Conservation (phyloP, 2,888 invertebrate species). For the Philopedon plagiatum region DNA sequence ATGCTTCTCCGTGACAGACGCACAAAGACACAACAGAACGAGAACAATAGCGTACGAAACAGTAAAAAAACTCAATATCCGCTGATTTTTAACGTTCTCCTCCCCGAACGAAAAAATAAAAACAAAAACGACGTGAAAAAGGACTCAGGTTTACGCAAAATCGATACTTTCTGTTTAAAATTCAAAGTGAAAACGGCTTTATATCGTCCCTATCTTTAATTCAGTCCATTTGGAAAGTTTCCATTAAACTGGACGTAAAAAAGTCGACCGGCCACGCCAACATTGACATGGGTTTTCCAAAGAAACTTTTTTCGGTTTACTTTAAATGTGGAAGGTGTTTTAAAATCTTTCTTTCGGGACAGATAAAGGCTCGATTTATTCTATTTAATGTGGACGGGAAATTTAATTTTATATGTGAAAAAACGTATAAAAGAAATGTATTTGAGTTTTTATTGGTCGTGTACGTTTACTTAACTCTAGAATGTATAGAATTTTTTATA, state of each 20-base stretch:
- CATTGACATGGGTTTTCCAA: conserved; percentile 38
- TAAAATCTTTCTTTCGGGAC: conserved; percentile 4
- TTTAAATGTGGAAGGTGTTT: conserved; percentile 23
- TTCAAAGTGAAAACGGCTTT: conserved; percentile 43
- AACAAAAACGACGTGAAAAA: not conserved
- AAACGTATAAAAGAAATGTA: too few relatives aligned
- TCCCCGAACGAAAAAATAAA: not conserved
- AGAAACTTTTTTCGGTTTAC: conserved; percentile 26
- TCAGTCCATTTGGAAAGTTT: conserved; percentile 47
- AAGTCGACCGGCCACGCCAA: conserved; percentile 33
- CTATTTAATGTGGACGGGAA: not conserved
- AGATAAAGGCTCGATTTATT: not conserved
- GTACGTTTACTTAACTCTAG: too few relatives aligned
- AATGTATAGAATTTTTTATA: too few relatives aligned
- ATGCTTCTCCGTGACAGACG: too few relatives aligned
- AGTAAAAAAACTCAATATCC: not conserved
- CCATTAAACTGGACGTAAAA: conserved; percentile 43
- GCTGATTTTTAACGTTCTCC: not conserved
- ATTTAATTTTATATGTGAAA: too few relatives aligned
- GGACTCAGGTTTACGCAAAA: conserved; percentile 9
- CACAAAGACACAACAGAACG: too few relatives aligned
- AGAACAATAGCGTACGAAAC: too few relatives aligned
- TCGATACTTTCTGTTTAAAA: conserved; percentile 46
- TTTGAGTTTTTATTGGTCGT: too few relatives aligned
- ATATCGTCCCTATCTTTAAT: conserved; percentile 42